Evolutionary conservation across 2,888 invertebrate species (phyloP), one percentile per base, ranked within the genome.

Genomic region (Dyspetes luteomarginatus): DNA sequence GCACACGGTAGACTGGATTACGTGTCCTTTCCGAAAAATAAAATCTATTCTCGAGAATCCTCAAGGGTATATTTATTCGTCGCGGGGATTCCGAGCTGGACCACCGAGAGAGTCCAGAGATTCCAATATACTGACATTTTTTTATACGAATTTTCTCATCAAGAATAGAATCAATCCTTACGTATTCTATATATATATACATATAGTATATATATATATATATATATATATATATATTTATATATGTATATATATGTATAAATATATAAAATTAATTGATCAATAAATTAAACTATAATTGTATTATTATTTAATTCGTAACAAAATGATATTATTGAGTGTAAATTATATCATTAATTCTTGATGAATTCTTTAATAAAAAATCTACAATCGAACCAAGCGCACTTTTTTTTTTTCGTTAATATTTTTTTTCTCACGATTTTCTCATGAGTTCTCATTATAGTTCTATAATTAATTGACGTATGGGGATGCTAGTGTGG

Each of bases 401-500:
- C n/a, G n/a, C n/a, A n/a, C n/a, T n/a, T 9, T 4, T 19, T 52
- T 24, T 19, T 22, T 12, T n/a, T 24, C 26, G 24, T 48, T 36
- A 67, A 50, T 58, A 48, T 22, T 1, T 48, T 22, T 28, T 17
- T 36, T 45, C 9, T 19, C 24, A 24, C n/a, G 9, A 12, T 17
- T 45, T n/a, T 45, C n/a, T 43, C 19, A 45, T 50, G 58, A 67
- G 68, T 62, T 19, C 75, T 82, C 76, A 79, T 82, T 77, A n/a
- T n/a, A 79, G 56, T 76, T 76, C 71, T 79, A 79, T 82, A 74
- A 80, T 82, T 77, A 78, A 78, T 78, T 71, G 71, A 24, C 65
- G 60, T 50, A 30, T 69, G 58, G 52, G 50, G 60, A 74, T 41
- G 64, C 41, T 67, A 55, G 67, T 68, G 72, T 65, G 50, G 45